A percentile compares a stretch with the other conserved stretches of the same genome.
Evolutionary conservation across 2,888 invertebrate genomes (phyloP).

Genomic region (Reticulitermes lucifugus): DNA sequence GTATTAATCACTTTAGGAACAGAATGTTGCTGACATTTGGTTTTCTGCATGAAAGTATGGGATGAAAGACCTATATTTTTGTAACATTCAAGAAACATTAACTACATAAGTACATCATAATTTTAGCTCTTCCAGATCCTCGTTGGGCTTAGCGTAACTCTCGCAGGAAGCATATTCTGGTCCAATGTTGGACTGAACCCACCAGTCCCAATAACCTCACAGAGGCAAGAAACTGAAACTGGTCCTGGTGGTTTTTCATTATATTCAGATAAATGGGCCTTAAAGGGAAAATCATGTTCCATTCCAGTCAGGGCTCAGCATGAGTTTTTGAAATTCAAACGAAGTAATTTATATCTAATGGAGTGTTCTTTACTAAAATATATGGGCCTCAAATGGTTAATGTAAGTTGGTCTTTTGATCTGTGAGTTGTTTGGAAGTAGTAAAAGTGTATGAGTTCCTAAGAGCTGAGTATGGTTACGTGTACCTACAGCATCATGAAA

Average conservation of each 20-base stretch:
- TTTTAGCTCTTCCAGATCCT: neutral
- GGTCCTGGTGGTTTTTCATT: no score
- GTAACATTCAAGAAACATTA: slow-evolving; percentile 18
- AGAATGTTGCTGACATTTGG: neutral
- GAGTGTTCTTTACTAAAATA: no score
- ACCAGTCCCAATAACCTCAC: no score
- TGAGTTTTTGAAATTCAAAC: no score
- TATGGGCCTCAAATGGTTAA: neutral
- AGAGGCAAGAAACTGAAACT: no score
- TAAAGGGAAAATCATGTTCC: no score
- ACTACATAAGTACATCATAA: neutral
- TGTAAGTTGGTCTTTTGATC: slow-evolving; percentile 1
- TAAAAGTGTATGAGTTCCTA: neutral
- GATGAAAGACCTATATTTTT: slow-evolving; percentile 36
- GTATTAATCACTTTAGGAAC: neutral
- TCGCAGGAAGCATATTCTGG: no score
- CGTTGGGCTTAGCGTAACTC: no score
- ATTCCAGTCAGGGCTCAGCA: no score
- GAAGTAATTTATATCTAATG: no score
- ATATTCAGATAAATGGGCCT: no score
- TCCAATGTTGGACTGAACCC: no score
- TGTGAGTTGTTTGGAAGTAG: neutral
- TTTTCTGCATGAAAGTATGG: neutral
- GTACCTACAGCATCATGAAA: neutral
- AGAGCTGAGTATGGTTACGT: neutral